Evolutionary conservation across 2,113 vertebrate genomes (phyloP), one percentile per base, ranked within the genome.

Genomic region (Boulengeromyrus knoepffleri): DNA sequence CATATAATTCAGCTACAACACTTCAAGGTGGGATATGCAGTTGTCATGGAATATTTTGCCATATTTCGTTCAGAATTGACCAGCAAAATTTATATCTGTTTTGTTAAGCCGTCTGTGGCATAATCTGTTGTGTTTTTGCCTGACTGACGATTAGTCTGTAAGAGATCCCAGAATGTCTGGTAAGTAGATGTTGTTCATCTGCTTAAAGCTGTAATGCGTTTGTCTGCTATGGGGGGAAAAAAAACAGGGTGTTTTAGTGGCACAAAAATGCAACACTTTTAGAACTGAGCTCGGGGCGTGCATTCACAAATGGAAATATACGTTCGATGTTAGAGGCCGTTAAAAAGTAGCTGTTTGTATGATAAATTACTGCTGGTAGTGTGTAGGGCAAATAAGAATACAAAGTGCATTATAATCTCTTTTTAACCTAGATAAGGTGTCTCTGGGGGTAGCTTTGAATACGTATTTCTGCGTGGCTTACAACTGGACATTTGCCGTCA

Each of bases 401-500:
- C 49, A 87, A 53, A 85, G 39, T 85, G 83, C 83, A 87, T 15
- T 56, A 53, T 87, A 56, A 87, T 87, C 85, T 87, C 85, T 47
- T 87, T 53, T 53, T 87, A 87, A 87, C 85, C 85, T 87, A 87
- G 85, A 53, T 87, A 53, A 87, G 50, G 13, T 53, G 15, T 56
- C 47, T 31, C 85, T 36, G 47, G 31, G 31, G 47, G 27, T 36
- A 56, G 50, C 19, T 52, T 87, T 87, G 85, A 85, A 47, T 85
- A 85, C 19, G 45, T 47, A n/a, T 47, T n/a, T n/a, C 8, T 46
- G 83, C 24, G 19, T 85, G 39, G 9, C 45, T 47, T 85, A 85
- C 83, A 85, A 24, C 42, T 47, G 39, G 83, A 21, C 39, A n/a
- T 53, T 84, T 84, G 83, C 19, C 3, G 2, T n/a, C 27, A 36